Base-by-base conservation (phyloP, 2,888 invertebrate species). In the Portevinia maculata region DNA sequence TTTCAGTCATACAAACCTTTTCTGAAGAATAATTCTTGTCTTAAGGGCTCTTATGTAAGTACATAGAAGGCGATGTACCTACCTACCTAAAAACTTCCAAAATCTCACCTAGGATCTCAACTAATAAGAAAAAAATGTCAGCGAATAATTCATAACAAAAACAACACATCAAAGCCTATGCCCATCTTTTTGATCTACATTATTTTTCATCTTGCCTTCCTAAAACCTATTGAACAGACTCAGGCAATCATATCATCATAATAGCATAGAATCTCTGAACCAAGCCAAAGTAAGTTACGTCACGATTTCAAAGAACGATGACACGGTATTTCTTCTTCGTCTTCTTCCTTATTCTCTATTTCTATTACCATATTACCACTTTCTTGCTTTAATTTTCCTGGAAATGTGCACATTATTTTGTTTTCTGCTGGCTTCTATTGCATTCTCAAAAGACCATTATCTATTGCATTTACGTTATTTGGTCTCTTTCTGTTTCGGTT, bases 261-360 rank as follows among this genome's bases (percentile, higher is more conserved):
- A 71, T 60, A 44, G 59, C 65, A 73, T 74, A 44, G 59, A 73
- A 73, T 74, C 60, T 73, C 60, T 24, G 41, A 69, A 52, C 60
- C 50, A 67, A 79, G 13, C 41, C 41, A 65, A 52, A 32, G 30
- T 52, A 53, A 59, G 53, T 81, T 81, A 71, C 70, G 64, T 71
- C 81, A 81, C 76, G 76, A 60, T 52, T 75, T 52, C 46, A 30
- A 21, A 75, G 70, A 75, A 81, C 70, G 64, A 75, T 70, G 69
- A 64, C 75, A 70, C 44, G 79, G 44, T 52, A 70, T 75, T 74
- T 50, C 64, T 30, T 37, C 28, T 37, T 28, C 46, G 30, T 59
- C 30, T 50, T 13, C 34, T 34, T 50, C 57, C 46, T 30, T 37
- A 30, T 69, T 46, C 53, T 67, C 15, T 50, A 8, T 55, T 50